Evolutionary conservation across 1,140 invertebrate species (phyloP).

Genomic region (Papilio aristodemus): DNA sequence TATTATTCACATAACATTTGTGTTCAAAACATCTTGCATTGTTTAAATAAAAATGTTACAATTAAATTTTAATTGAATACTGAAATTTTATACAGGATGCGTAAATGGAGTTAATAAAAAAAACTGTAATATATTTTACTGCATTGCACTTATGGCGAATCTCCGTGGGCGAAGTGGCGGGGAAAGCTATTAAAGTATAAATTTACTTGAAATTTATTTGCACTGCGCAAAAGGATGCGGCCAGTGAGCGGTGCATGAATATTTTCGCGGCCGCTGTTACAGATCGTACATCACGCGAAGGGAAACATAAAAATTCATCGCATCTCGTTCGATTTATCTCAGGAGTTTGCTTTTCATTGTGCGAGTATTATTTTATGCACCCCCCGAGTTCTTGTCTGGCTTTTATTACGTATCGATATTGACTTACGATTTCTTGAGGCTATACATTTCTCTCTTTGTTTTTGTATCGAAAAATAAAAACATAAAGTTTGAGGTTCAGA

Average conservation of each 20-base stretch:
- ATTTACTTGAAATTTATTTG: conserved; percentile 7
- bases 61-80: no score
- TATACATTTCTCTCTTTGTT: conserved; percentile 13
- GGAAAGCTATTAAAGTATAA: conserved; percentile 17
- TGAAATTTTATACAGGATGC: no score
- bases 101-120: neutral
- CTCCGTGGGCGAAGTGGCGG: neutral
- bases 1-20: no score
- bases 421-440: conserved; percentile 20
- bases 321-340: conserved; percentile 22
- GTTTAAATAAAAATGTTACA: no score
- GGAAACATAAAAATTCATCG: conserved; percentile 32
- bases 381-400: conserved; percentile 17
- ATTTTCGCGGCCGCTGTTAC: neutral
- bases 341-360: conserved; percentile 30
- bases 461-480: conserved; percentile 10
- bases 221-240: neutral
- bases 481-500: conserved; percentile 6
- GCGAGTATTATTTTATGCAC: conserved; percentile 31
- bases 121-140: neutral
- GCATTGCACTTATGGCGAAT: neutral
- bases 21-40: no score
- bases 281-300: conserved; percentile 14
- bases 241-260: neutral
- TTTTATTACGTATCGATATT: conserved; percentile 31